These are phyloP conservation scores for Chrysotoxum bicinctum DNA, from an alignment of 2,888 invertebrate species.

Conservation along the genomic window DNA sequence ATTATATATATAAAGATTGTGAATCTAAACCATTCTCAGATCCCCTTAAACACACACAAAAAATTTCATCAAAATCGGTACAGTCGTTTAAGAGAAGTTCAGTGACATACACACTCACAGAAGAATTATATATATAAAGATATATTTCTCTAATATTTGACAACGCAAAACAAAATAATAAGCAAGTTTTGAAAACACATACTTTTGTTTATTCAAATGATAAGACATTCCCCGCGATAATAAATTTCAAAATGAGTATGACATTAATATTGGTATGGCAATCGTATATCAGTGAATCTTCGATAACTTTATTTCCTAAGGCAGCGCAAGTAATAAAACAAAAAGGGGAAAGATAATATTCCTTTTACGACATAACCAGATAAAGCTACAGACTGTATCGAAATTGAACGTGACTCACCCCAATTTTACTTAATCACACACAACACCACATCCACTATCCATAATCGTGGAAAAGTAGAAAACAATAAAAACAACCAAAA, in stretches of 20 bases:
- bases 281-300: conserved; percentile 34
- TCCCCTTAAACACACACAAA: too few species aligned
- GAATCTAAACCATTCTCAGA: too few species aligned
- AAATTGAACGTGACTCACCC: conserved; percentile 45
- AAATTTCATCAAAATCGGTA: too few species aligned
- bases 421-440: neutral
- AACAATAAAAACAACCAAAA: conserved; percentile 39
- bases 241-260: conserved; percentile 53
- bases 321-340: conserved; percentile 46
- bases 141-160: neutral
- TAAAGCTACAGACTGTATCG: conserved; percentile 23
- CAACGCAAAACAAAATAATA: neutral
- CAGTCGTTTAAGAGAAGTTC: too few species aligned
- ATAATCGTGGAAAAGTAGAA: conserved; percentile 29
- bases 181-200: neutral
- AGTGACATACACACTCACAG: too few species aligned
- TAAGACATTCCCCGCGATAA: conserved; percentile 41
- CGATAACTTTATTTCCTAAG: conserved; percentile 31
- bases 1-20: too few species aligned
- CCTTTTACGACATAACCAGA: conserved; percentile 40
- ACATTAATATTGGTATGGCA: conserved; percentile 25
- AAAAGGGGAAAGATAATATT: conserved; percentile 12
- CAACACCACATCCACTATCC: neutral
- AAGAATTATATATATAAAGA: too few species aligned
- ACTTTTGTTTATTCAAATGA: neutral